These are phyloP conservation scores for Ceratina calcarata DNA, from an alignment of 1,140 invertebrate genomes.

Conservation along the genomic window DNA sequence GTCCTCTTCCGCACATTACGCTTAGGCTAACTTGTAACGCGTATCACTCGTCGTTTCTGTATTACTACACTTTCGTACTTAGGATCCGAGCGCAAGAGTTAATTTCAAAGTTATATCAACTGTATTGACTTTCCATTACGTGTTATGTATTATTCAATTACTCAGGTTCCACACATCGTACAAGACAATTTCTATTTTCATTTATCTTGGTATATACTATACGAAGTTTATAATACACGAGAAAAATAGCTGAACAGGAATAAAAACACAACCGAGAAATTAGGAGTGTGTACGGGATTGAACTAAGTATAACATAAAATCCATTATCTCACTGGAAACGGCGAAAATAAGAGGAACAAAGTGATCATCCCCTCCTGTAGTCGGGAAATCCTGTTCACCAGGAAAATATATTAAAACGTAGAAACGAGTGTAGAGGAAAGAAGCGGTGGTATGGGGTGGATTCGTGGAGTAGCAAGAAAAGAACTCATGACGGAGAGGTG, in stretches of 20 bases:
- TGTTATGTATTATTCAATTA: no score
- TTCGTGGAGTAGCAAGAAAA: neutral
- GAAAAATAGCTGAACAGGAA: neutral
- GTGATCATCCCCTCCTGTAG: slow-evolving; percentile 30
- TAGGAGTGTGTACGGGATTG: slow-evolving; percentile 1
- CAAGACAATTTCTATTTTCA: no score
- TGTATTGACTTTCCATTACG: no score
- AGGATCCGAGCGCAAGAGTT: no score
- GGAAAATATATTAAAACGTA: slow-evolving; percentile 59
- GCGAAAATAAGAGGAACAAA: slow-evolving; percentile 49
- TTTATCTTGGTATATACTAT: no score
- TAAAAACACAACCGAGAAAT: neutral
- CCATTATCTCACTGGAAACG: slow-evolving; percentile 47
- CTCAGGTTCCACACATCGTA: no score
- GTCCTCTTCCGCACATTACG: neutral
- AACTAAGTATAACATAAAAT: slow-evolving; percentile 46
- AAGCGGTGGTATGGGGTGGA: slow-evolving; percentile 4
- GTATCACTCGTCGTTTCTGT: neutral
- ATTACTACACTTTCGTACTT: neutral
- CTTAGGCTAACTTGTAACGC: slow-evolving; percentile 11
- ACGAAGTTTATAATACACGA: no score
- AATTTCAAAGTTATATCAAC: no score
- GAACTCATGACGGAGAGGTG: neutral
- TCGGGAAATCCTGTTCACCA: slow-evolving; percentile 52
- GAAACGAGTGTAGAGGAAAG: slow-evolving; percentile 52